Percentiles rank a stretch among this genome's conserved stretches.
Evolutionary conservation across 2,797 vertebrate species (phyloP).

Genomic region (Neoniphon sammara): DNA sequence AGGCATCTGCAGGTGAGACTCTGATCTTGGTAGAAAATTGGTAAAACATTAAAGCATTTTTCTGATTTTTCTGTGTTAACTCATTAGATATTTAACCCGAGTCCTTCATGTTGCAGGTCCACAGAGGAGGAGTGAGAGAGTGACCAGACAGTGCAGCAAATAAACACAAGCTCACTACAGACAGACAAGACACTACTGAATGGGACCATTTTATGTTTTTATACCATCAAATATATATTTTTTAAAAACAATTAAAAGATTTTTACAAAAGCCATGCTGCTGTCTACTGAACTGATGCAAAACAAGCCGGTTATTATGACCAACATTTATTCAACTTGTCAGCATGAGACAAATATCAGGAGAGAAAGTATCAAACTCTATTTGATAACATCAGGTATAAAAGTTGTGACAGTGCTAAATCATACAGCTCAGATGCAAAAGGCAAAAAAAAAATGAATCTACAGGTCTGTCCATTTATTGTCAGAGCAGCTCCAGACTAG

Average conservation of each 20-base stretch:
- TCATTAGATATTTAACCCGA: background rate
- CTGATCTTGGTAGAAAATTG: too few species aligned
- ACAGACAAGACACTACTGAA: background rate
- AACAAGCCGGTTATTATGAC: background rate
- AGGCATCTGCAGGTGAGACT: conserved; percentile 44
- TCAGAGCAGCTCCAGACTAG: background rate
- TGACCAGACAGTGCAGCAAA: conserved; percentile 48
- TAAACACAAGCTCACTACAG: conserved; percentile 12
- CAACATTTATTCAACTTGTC: background rate
- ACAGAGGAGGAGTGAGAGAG: conserved; percentile 43
- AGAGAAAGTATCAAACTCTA: too few species aligned
- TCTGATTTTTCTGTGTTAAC: background rate
- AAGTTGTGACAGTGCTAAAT: too few species aligned
- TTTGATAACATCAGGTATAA: too few species aligned
- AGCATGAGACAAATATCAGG: too few species aligned
- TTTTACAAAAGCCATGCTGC: conserved; percentile 14
- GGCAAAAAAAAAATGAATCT: too few species aligned
- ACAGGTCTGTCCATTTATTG: background rate
- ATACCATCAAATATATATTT: conserved; percentile 10
- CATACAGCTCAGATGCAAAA: too few species aligned
- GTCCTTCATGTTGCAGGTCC: conserved; percentile 59
- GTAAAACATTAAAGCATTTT: too few species aligned
- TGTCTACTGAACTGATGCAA: conserved; percentile 24
- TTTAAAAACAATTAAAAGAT: conserved; percentile 33
- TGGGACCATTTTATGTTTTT: conserved; percentile 37